These are phyloP conservation scores for Pogonophryne albipinna DNA, from an alignment of 2,797 vertebrate species.

Conservation along the genomic window DNA sequence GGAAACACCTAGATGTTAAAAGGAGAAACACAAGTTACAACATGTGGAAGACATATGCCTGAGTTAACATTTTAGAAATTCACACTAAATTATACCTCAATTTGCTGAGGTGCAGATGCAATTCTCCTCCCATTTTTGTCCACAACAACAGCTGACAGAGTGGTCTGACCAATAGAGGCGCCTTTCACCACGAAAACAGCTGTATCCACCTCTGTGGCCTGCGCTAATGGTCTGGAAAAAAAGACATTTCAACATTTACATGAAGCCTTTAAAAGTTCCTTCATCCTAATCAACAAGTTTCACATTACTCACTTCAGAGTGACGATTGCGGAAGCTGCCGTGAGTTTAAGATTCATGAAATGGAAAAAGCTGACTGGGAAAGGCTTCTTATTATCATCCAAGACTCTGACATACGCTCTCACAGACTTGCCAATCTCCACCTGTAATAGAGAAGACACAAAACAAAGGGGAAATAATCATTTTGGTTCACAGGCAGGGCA, in stretches of 20 bases:
- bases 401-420: constrained; percentile 91
- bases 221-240: constrained; percentile 84
- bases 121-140: constrained; percentile 88
- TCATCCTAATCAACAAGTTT: constrained; percentile 3
- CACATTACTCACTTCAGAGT: constrained; percentile 90
- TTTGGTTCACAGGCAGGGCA: constrained; percentile 32
- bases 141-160: constrained; percentile 87
- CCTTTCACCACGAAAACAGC: constrained; percentile 91
- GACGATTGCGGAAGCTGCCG: constrained; percentile 89
- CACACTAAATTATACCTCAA: constrained; percentile 87
- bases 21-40: constrained; percentile 2
- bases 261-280: not conserved
- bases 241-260: constrained; percentile 8
- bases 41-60: not conserved
- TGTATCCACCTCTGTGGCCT: constrained; percentile 88
- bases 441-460: constrained; percentile 77
- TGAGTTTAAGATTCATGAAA: constrained; percentile 93
- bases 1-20: constrained; percentile 90
- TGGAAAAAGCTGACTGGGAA: constrained; percentile 91
- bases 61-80: constrained; percentile 9
- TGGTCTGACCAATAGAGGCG: constrained; percentile 90
- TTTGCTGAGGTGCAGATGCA: constrained; percentile 89
- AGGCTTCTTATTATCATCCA: constrained; percentile 92
- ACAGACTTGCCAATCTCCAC: constrained; percentile 97
- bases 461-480: constrained; percentile 25